Evolutionary conservation across 2,888 invertebrate species (phyloP), one percentile per base, ranked within the genome.

Genomic region (Diabrotica balteata): DNA sequence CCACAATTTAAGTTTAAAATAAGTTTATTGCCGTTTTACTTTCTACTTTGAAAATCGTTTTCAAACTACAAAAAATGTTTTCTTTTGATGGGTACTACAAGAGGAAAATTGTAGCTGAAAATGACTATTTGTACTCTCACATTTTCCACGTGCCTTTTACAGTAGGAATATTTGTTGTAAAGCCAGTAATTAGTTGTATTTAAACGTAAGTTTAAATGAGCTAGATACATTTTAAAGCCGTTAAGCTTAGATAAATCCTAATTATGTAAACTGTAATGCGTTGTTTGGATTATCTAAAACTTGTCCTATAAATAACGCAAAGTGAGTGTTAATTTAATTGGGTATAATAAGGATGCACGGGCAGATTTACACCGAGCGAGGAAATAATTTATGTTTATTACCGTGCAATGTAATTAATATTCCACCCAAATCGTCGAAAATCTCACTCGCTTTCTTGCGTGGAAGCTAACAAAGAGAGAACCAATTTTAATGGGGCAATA

Each of bases 301-400:
- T 68, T 60, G 55, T 53, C 54, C 64, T 47, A 68, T 73, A 72
- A 73, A 73, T 72, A 68, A 67, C 63, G 47, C 51, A 67, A 61
- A 67, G 64, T 68, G 67, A 66, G 71, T 73, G 72, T 65, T 72
- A 70, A 74, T 74, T 73, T 75, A 73, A 73, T 73, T 64, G 71
- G 70, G 69, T 69, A 67, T 72, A 76, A 75, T 73, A 75, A 77
- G 75, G 75, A 76, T 76, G 70, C 71, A 63, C 60, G 67, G 63
- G 74, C 74, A 77, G 75, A 77, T 78, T 76, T 75, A 77, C 75
- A 74, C 73, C 67, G 69, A 65, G 66, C 63, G 67, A 63, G 69
- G 66, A 62, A 64, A 71, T 74, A 75, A 77, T 77, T 76, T 77
- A 78, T 73, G 77, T 77, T 76, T 76, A 77, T 77, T 72, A 75